Conservation (phyloP, 1,140 invertebrate genomes). For the Penaeus japonicus region DNA sequence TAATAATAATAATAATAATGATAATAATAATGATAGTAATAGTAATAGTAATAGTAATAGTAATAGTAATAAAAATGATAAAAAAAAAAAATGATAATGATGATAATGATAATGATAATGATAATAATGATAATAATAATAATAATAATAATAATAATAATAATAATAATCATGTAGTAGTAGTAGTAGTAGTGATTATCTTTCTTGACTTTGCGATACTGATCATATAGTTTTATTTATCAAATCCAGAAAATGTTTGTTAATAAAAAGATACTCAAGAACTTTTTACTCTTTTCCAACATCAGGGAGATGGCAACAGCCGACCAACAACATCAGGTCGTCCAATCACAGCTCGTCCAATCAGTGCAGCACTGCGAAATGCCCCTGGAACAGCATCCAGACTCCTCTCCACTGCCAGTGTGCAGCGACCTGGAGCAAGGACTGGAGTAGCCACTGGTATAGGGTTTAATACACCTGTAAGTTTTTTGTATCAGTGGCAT, state of each 20-base stretch:
- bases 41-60: no score
- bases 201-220: background rate
- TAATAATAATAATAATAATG: no score
- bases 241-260: background rate
- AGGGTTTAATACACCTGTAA: constrained; percentile 57
- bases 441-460: constrained; percentile 56
- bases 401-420: constrained; percentile 48
- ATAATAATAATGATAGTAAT: no score
- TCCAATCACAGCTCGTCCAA: constrained; percentile 49
- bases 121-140: no score
- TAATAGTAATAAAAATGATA: no score
- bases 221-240: background rate
- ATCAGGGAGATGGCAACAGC: constrained; percentile 26
- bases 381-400: constrained; percentile 57
- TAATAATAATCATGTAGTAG: no score
- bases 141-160: no score
- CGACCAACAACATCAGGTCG: constrained; percentile 57
- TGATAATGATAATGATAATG: no score
- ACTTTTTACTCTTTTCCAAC: background rate
- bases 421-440: constrained; percentile 53
- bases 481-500: background rate
- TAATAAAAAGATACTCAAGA: background rate
- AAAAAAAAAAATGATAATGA: no score
- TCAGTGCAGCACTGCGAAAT: constrained; percentile 48
- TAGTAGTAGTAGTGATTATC: no score